Evolutionary conservation across 1,140 invertebrate species (phyloP), one percentile per base, ranked within the genome.

Genomic region (Drosophila tristis): DNA sequence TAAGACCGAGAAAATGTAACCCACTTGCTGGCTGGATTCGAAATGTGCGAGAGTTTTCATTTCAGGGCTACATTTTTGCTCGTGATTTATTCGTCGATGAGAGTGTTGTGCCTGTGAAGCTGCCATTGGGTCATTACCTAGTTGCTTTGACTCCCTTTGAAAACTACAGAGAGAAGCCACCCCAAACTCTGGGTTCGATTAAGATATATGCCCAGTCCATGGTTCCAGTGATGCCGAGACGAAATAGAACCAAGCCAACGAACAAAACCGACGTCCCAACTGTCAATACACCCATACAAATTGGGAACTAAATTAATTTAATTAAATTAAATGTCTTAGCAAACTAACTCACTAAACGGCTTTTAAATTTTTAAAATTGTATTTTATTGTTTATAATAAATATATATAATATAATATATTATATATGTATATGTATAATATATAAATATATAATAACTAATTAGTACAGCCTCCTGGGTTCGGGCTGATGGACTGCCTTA

Each of bases 361-460:
- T 57, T 77, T 87, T 81, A 67, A 87, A 87, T 87, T 81, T 81
- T 81, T 86, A 79, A 73, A 86, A 86, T 86, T 87, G 61, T 81
- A 86, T 86, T 86, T 85, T 86, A 76, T 86, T 78, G 78, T 86
- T 66, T 89, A 73, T 86, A 87, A 89, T 89, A 87, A n/a, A n/a
- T n/a, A n/a, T n/a, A n/a, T n/a, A n/a, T n/a, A n/a, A n/a, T n/a
- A n/a, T n/a, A n/a, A n/a, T n/a, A n/a, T n/a, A n/a, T n/a, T n/a
- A n/a, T n/a, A n/a, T n/a, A n/a, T n/a, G n/a, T n/a, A n/a, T n/a
- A n/a, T n/a, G n/a, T n/a, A n/a, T n/a, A n/a, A n/a, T n/a, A n/a
- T n/a, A n/a, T n/a, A n/a, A n/a, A n/a, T n/a, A n/a, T n/a, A n/a
- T n/a, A n/a, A n/a, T n/a, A n/a, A n/a, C n/a, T n/a, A n/a, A n/a